Conservation (phyloP, 2,888 invertebrate genomes). For the Gortyna flavago region DNA sequence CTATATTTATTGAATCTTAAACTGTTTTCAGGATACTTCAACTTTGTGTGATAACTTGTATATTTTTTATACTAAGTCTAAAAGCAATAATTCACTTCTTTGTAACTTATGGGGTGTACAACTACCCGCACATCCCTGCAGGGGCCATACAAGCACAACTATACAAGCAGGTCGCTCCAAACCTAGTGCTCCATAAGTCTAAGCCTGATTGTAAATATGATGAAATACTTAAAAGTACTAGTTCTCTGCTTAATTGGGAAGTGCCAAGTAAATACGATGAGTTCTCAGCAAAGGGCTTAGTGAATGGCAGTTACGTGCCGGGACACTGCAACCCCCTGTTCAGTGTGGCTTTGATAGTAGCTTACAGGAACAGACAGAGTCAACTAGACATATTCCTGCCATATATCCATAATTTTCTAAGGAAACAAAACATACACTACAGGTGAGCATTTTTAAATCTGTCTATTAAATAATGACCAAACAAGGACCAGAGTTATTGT, state of each 20-base stretch:
- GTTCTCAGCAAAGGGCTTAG: slow-evolving; percentile 74
- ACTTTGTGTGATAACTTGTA: slow-evolving; percentile 70
- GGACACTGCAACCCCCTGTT: slow-evolving; percentile 82
- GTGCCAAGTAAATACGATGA: slow-evolving; percentile 72
- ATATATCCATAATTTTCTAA: slow-evolving; percentile 96
- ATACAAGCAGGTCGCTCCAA: slow-evolving; percentile 61
- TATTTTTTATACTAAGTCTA: slow-evolving; percentile 55
- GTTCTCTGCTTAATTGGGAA: slow-evolving; percentile 70
- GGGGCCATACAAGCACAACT: slow-evolving; percentile 50
- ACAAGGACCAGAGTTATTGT: background rate
- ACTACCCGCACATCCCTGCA: slow-evolving; percentile 58
- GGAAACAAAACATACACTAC: slow-evolving; percentile 95
- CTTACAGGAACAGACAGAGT: slow-evolving; percentile 93
- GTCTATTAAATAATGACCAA: background rate
- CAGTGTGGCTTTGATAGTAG: slow-evolving; percentile 95
- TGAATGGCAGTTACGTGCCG: slow-evolving; percentile 80
- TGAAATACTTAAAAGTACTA: slow-evolving; percentile 72
- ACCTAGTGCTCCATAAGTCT: slow-evolving; percentile 65
- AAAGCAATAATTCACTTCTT: slow-evolving; percentile 46
- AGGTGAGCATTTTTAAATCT: slow-evolving; percentile 76
- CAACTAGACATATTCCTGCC: slow-evolving; percentile 94
- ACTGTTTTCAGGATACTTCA: slow-evolving; percentile 70
- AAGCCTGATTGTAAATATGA: slow-evolving; percentile 80
- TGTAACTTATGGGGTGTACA: slow-evolving; percentile 36
- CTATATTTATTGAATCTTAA: slow-evolving; percentile 1